Evolutionary conservation across 2,113 vertebrate species (phyloP).

Genomic region (Sisor rabdophorus): DNA sequence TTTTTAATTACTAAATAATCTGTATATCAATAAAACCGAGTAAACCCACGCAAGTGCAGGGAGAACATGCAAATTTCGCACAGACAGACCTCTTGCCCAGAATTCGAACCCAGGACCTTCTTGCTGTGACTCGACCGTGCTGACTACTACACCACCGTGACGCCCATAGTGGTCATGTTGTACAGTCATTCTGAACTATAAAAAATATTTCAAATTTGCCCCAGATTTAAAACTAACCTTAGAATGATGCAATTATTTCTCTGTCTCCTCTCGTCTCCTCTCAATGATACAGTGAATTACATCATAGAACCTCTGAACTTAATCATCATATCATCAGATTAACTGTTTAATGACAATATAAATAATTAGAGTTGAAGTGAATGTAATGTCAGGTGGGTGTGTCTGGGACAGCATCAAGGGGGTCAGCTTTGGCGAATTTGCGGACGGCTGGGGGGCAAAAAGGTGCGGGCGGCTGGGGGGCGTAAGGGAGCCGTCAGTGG

Average conservation of each 20-base stretch:
- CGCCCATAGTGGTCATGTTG: too few species aligned
- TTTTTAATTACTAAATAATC: too few species aligned
- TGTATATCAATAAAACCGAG: too few species aligned
- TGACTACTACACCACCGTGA: too few species aligned
- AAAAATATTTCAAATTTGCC: too few species aligned
- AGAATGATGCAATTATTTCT: neutral
- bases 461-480: constrained; percentile 56
- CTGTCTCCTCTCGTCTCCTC: neutral
- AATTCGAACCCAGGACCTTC: too few species aligned
- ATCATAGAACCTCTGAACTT: neutral
- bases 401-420: neutral
- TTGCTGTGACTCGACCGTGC: too few species aligned
- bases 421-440: neutral
- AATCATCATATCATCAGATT: neutral
- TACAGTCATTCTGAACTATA: too few species aligned
- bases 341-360: neutral
- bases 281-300: neutral
- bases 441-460: constrained; percentile 63
- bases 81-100: too few species aligned
- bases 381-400: neutral
- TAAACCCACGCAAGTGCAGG: too few species aligned
- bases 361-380: too few species aligned
- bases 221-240: neutral
- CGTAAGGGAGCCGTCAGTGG: constrained; percentile 63
- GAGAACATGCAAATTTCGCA: too few species aligned